Evolutionary conservation across 2,888 invertebrate species (phyloP).

Genomic region (Morpho deidamia): DNA sequence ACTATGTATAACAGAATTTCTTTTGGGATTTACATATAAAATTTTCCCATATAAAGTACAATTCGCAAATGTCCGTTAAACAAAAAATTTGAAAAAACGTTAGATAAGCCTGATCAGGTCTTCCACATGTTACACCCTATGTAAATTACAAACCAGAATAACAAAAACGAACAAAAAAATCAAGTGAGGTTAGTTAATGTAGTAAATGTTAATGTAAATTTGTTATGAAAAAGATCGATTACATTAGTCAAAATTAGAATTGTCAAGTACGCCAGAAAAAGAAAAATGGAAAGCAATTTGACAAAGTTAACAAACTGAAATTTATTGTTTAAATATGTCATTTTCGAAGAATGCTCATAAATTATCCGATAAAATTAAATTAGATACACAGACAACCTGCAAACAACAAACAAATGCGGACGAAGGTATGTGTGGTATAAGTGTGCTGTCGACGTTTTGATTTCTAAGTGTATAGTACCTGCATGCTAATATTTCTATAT

Average conservation of each 20-base stretch:
- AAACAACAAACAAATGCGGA: slow-evolving; percentile 48
- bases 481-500: neutral
- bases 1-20: too few relatives aligned
- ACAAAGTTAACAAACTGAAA: slow-evolving; percentile 69
- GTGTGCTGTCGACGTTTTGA: too few relatives aligned
- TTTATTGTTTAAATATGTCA: slow-evolving; percentile 75
- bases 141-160: too few relatives aligned
- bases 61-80: too few relatives aligned
- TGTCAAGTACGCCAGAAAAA: slow-evolving; percentile 49
- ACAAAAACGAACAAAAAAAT: too few relatives aligned
- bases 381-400: slow-evolving; percentile 41
- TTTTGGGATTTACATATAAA: too few relatives aligned
- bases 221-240: neutral
- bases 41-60: too few relatives aligned
- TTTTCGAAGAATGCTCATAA: slow-evolving; percentile 63
- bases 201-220: neutral
- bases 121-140: too few relatives aligned
- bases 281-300: slow-evolving; percentile 68
- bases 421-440: slow-evolving; percentile 44
- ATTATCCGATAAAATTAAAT: slow-evolving; percentile 58
- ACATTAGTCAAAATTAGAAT: slow-evolving; percentile 47
- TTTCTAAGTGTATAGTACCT: too few relatives aligned
- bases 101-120: too few relatives aligned
- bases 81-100: too few relatives aligned
- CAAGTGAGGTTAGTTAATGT: neutral